A percentile compares a stretch with the other conserved stretches of the same genome.
Evolutionary conservation across 2,113 vertebrate species (phyloP).

Genomic region (Rhodinocichla rosea): DNA sequence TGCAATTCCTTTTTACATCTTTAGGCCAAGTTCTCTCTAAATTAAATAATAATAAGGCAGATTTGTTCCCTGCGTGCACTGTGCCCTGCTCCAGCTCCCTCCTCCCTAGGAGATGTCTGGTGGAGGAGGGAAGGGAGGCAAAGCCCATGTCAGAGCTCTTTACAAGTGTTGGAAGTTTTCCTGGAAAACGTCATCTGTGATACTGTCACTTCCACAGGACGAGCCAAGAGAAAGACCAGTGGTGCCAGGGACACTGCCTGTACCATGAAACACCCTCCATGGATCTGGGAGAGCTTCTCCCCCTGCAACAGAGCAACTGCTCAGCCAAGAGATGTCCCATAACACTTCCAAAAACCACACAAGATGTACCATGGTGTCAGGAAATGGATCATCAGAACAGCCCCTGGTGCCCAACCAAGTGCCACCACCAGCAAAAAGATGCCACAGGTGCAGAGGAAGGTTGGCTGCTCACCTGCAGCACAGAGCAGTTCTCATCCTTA

Average conservation of each 20-base stretch:
- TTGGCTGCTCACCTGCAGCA: not conserved
- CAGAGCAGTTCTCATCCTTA: not conserved
- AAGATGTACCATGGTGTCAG: not conserved
- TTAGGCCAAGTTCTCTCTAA: not conserved
- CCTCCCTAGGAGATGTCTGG: not conserved
- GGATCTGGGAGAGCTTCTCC: not conserved
- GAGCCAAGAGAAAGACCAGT: conserved; percentile 33
- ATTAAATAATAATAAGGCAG: not conserved
- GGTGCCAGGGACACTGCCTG: not conserved
- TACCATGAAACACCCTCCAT: not conserved
- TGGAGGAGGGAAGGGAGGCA: not conserved
- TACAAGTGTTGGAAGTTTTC: conserved; percentile 32
- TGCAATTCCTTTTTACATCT: conserved; percentile 10
- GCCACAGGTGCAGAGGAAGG: not conserved
- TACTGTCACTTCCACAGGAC: conserved; percentile 35
- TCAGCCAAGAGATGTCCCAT: not conserved
- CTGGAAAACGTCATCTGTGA: not conserved
- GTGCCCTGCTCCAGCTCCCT: not conserved
- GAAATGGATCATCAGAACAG: not conserved
- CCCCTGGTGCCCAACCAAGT: not conserved
- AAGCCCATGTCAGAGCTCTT: conserved; percentile 17
- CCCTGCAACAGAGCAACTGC: not conserved
- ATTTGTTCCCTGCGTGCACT: not conserved
- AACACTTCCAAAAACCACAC: not conserved
- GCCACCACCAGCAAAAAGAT: not conserved